Conservation (phyloP, 1,140 invertebrate genomes). For the Neotoxoptera formosana region DNA sequence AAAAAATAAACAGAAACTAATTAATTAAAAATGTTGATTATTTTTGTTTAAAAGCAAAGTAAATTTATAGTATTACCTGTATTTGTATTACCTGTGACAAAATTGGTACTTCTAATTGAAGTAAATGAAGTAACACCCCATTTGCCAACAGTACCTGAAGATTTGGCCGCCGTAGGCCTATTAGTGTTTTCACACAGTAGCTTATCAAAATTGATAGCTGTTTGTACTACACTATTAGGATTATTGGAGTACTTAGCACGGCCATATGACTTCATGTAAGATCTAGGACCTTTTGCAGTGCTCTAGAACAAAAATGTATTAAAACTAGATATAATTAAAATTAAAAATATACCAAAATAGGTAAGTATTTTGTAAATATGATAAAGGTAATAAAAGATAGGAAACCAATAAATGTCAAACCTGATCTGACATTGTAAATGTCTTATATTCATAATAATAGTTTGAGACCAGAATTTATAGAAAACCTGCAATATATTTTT, state of each 20-base stretch:
- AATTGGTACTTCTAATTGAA: slow-evolving; percentile 78
- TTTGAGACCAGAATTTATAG: background rate
- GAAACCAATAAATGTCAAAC: background rate
- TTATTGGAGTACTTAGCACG: slow-evolving; percentile 60
- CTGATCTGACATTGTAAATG: background rate
- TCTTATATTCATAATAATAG: background rate
- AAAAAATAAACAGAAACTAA: background rate
- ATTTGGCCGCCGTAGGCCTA: slow-evolving; percentile 84
- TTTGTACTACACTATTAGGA: slow-evolving; percentile 60
- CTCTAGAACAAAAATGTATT: slow-evolving; percentile 40
- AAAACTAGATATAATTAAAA: background rate
- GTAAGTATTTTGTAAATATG: background rate
- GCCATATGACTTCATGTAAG: slow-evolving; percentile 59
- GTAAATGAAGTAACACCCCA: slow-evolving; percentile 95
- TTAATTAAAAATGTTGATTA: background rate
- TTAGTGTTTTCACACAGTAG: slow-evolving; percentile 87
- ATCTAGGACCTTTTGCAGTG: slow-evolving; percentile 52
- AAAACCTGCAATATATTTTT: background rate
- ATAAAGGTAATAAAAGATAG: background rate
- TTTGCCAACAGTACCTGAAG: slow-evolving; percentile 87
- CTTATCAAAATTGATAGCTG: slow-evolving; percentile 78
- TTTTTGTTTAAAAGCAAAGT: background rate
- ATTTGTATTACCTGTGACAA: slow-evolving; percentile 61
- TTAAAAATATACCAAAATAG: background rate
- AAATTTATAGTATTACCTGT: slow-evolving; percentile 33